phyloP scores from a whole-genome alignment of 2,888 invertebrate genomes.

The Caenorhabditis panamensis region DNA sequence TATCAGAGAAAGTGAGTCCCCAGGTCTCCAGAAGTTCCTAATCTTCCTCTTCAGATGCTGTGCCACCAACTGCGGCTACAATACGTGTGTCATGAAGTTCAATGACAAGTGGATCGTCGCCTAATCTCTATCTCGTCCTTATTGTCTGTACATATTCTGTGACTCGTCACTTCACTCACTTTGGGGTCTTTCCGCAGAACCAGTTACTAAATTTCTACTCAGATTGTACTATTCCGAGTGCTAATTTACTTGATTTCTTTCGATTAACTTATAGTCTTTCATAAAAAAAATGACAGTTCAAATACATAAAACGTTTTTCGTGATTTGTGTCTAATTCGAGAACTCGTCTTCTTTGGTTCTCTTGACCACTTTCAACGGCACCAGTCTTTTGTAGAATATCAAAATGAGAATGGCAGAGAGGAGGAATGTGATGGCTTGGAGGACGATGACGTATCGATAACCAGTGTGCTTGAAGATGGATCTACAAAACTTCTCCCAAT shows the following conservation, averaged over 20 bases:
- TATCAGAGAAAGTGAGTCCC: conserved; percentile 63
- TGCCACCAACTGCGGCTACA: conserved; percentile 69
- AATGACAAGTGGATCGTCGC: conserved; percentile 70
- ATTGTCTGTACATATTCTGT: conserved; percentile 35
- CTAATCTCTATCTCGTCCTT: conserved; percentile 31
- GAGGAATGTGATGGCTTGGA: conserved; percentile 53
- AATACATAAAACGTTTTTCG: too few relatives aligned
- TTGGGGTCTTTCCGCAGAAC: conserved; percentile 50
- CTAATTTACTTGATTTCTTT: too few relatives aligned
- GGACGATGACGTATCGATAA: conserved; percentile 57
- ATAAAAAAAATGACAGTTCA: too few relatives aligned
- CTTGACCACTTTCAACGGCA: conserved; percentile 57
- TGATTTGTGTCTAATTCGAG: too few relatives aligned
- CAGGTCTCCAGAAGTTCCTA: background rate
- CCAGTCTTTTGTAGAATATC: conserved; percentile 56
- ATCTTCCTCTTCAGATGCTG: conserved; percentile 63
- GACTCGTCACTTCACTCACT: conserved; percentile 5
- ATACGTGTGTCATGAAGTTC: conserved; percentile 68
- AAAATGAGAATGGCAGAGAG: conserved; percentile 49
- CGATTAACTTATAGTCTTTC: too few relatives aligned
- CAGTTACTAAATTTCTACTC: conserved; percentile 57
- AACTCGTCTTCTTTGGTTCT: conserved; percentile 10
- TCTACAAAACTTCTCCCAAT: too few relatives aligned
- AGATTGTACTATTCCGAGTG: conserved; percentile 47
- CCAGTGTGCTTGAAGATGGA: conserved; percentile 63